Evolutionary conservation across 2,888 invertebrate species (phyloP).

Genomic region (Macrosoma leucophasiata): DNA sequence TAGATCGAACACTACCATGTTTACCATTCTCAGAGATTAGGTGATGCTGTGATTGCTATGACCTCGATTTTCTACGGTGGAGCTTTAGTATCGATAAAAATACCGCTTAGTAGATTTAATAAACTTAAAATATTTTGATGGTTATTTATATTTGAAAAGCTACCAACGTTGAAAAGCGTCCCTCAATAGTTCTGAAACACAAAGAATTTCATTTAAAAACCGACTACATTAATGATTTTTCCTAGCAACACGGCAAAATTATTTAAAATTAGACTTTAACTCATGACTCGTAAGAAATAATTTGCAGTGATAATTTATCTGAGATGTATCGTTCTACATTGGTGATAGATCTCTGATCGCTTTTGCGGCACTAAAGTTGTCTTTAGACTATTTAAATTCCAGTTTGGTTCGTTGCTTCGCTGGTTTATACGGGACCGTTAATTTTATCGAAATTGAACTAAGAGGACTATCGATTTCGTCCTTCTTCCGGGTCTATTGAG

Average conservation of each 20-base stretch:
- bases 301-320: slow-evolving; percentile 24
- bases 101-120: too few species aligned
- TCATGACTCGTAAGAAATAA: slow-evolving; percentile 14
- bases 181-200: too few species aligned
- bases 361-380: slow-evolving; percentile 53
- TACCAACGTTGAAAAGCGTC: too few species aligned
- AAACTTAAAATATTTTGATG: too few species aligned
- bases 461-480: slow-evolving; percentile 52
- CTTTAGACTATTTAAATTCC: slow-evolving; percentile 75
- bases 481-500: too few species aligned
- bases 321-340: slow-evolving; percentile 20
- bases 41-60: too few species aligned
- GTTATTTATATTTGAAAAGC: too few species aligned
- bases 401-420: slow-evolving; percentile 72
- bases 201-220: not conserved
- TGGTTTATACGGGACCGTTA: slow-evolving; percentile 74
- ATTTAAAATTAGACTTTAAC: slow-evolving; percentile 11
- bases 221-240: not conserved
- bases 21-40: too few species aligned
- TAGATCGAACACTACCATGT: too few species aligned
- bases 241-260: not conserved
- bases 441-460: slow-evolving; percentile 67
- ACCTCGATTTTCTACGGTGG: too few species aligned
- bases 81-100: too few species aligned
- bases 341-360: slow-evolving; percentile 40